phyloP scores from a whole-genome alignment of 2,888 invertebrate species.

The Tortrix viridana region DNA sequence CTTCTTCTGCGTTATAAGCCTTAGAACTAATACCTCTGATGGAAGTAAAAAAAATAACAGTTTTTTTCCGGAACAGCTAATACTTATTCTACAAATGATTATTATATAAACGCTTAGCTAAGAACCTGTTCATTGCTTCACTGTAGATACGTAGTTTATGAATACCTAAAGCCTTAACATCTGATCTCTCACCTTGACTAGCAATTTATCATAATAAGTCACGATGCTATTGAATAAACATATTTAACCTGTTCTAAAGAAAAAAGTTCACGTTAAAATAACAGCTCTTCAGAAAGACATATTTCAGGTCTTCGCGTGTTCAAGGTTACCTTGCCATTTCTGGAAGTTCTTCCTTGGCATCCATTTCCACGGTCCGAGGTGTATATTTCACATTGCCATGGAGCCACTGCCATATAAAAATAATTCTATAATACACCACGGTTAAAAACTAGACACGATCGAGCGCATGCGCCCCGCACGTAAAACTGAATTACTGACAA shows the following conservation, averaged over 20 bases:
- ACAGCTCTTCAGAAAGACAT: slow-evolving; percentile 2
- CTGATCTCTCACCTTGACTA: no score
- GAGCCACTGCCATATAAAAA: slow-evolving; percentile 81
- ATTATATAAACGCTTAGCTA: no score
- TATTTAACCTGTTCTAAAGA: not conserved
- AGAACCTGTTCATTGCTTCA: not conserved
- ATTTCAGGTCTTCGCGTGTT: slow-evolving; percentile 21
- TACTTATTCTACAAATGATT: no score
- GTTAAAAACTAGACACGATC: slow-evolving; percentile 61
- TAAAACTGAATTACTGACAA: slow-evolving; percentile 70
- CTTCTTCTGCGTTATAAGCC: no score
- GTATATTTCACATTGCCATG: slow-evolving; percentile 72
- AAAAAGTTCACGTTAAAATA: not conserved
- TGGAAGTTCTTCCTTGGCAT: slow-evolving; percentile 60
- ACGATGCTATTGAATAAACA: no score
- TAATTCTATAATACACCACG: slow-evolving; percentile 51
- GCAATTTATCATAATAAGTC: no score
- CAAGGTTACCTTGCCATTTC: slow-evolving; percentile 70
- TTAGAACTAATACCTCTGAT: no score
- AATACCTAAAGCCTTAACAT: not conserved
- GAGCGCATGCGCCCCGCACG: slow-evolving; percentile 74
- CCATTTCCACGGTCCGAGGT: slow-evolving; percentile 67
- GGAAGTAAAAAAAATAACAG: no score
- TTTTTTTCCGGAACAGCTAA: no score
- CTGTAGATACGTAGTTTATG: not conserved